A percentile compares a stretch with the other conserved stretches of the same genome.
phyloP scores from a whole-genome alignment of 2,797 vertebrate species.

The Malacoraja senta region DNA sequence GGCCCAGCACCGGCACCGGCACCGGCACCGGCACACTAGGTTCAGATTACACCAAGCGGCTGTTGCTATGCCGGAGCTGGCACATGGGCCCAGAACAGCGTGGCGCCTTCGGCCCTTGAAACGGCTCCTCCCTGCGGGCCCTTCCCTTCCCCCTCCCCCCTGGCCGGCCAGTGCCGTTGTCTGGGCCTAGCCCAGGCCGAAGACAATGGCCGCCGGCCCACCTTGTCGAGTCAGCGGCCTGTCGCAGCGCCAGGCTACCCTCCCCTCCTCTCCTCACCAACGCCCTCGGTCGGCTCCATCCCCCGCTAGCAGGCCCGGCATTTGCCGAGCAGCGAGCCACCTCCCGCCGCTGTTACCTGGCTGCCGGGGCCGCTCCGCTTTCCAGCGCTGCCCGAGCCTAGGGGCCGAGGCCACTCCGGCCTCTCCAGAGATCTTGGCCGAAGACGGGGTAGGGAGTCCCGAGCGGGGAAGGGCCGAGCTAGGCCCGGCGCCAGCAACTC shows the following conservation, averaged over 20 bases:
- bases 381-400: background rate
- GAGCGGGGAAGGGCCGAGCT: no score
- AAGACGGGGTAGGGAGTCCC: no score
- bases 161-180: background rate
- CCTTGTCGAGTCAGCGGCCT: background rate
- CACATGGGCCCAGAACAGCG: background rate
- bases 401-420: background rate
- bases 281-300: background rate
- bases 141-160: background rate
- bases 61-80: background rate
- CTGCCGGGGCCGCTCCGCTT: background rate
- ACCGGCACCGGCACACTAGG: background rate
- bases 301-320: background rate
- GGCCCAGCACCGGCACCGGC: background rate
- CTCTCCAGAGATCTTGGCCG: background rate
- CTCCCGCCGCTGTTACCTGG: background rate
- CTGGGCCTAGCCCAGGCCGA: background rate
- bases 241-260: background rate
- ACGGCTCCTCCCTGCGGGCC: background rate
- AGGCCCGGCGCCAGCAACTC: background rate
- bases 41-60: background rate
- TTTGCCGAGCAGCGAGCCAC: no score
- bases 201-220: constrained; percentile 5
- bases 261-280: background rate
- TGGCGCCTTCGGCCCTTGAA: background rate